phyloP scores from a whole-genome alignment of 2,113 vertebrate species.

The Pelobates fuscus region DNA sequence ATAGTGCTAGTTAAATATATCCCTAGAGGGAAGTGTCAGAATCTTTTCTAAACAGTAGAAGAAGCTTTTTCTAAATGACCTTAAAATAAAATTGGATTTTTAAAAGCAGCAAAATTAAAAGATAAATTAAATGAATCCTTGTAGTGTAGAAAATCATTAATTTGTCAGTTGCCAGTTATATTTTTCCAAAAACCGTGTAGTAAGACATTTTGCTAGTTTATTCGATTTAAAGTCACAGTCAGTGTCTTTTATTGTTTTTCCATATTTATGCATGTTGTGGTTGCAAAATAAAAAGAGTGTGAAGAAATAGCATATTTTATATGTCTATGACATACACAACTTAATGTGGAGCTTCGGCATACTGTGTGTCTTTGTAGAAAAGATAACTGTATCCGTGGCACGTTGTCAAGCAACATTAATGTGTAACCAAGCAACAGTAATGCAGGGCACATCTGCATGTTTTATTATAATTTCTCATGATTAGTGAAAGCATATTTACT shows the following conservation, averaged over 20 bases:
- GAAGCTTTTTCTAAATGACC: neutral
- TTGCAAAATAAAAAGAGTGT: neutral
- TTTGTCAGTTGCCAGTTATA: no score
- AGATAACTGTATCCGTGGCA: conserved; percentile 18
- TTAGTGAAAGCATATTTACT: conserved; percentile 33
- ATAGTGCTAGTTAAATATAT: neutral
- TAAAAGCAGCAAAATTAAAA: no score
- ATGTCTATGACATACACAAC: neutral
- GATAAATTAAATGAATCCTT: no score
- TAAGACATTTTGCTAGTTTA: no score
- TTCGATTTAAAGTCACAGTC: no score
- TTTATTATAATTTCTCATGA: conserved; percentile 42
- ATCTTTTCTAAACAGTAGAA: neutral
- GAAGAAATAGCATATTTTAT: neutral
- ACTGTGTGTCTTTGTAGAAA: conserved; percentile 24
- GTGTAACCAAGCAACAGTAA: conserved; percentile 37
- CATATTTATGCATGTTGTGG: neutral
- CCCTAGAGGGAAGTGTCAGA: neutral
- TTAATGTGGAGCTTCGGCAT: neutral
- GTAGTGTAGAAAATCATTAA: no score
- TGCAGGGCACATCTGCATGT: conserved; percentile 43
- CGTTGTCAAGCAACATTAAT: conserved; percentile 37
- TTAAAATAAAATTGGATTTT: no score
- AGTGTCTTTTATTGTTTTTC: neutral
- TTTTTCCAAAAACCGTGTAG: no score